These are phyloP conservation scores for Caranx melampygus DNA, from an alignment of 2,113 vertebrate species.

Conservation along the genomic window DNA sequence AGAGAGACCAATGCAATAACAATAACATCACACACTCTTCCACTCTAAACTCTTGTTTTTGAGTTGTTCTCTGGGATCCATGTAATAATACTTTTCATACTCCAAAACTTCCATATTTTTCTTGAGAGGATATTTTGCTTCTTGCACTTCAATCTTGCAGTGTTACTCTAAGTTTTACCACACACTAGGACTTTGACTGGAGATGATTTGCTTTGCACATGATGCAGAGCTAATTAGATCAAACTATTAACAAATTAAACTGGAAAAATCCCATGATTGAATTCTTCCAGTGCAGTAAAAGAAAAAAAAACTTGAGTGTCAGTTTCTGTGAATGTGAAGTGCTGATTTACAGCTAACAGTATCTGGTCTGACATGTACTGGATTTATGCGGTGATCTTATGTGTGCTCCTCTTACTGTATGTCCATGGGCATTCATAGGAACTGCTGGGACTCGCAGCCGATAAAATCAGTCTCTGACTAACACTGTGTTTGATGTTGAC, in stretches of 20 bases:
- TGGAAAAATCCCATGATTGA: background rate
- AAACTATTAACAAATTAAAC: background rate
- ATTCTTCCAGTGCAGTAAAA: background rate
- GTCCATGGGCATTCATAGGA: slow-evolving; percentile 12
- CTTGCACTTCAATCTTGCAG: background rate
- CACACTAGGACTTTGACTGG: background rate
- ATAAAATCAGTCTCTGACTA: slow-evolving; percentile 48
- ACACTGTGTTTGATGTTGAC: slow-evolving; percentile 16
- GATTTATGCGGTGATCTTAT: slow-evolving; percentile 11
- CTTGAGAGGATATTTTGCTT: background rate
- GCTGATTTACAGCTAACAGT: slow-evolving; percentile 34
- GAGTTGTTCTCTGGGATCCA: background rate
- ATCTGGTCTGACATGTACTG: slow-evolving; percentile 19
- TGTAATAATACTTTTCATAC: background rate
- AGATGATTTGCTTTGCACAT: background rate
- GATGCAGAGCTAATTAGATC: background rate
- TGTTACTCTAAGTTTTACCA: background rate
- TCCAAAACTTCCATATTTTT: background rate
- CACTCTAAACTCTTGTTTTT: background rate
- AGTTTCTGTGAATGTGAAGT: background rate
- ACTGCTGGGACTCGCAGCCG: slow-evolving; percentile 57
- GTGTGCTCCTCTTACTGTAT: background rate
- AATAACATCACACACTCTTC: background rate
- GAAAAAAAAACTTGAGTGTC: background rate
- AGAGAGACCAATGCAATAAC: no score